Base-by-base conservation (phyloP, 2,797 vertebrate species). In the Halcyon leucocephala region DNA sequence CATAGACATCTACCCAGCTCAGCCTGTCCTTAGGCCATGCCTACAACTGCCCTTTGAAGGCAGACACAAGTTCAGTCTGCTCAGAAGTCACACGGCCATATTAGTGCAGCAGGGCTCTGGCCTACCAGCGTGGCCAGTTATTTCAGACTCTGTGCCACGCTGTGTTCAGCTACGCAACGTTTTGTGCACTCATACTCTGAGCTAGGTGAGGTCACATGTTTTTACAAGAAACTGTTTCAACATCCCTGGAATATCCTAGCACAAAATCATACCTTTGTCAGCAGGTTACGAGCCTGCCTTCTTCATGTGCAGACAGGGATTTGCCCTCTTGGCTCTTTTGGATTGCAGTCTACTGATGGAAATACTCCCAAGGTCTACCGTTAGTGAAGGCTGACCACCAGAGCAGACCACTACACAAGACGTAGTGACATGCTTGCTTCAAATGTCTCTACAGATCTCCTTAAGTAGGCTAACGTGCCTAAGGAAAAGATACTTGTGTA, bases 61-160 rank as follows among this genome's bases (percentile, higher is more conserved):
- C 24, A 87, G 35, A 42, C 65, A 44, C 17, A 54, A 58, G 26
- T 35, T 69, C 62, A 29, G 46, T 16, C 78, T 51, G 9, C 71
- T 66, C 48, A 62, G 57, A 71, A 85, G 54, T 25, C 0, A 0
- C 10, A 19, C 0, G 3, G 51, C 25, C 28, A 8, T 9, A 10
- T 0, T 0, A 73, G 29, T 4, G 9, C 61, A 65, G n/a, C 35
- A 48, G 3, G 4, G 3, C 46, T 62, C n/a, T 31, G 60, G 48
- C 39, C 29, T 71, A 21, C 17, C 10, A 42, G 29, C 2, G 46
- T 12, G 46, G 24, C 28, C 58, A 55, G 20, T 10, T 60, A 35
- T 39, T 49, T 83, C 60, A 71, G 35, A 49, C 41, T 25, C 51
- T 26, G 19, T 21, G 22, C 57, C 71, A n/a, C 1, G 5, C 12